Evolutionary conservation across 2,888 invertebrate genomes (phyloP).

Genomic region (Lithophane leautieri): DNA sequence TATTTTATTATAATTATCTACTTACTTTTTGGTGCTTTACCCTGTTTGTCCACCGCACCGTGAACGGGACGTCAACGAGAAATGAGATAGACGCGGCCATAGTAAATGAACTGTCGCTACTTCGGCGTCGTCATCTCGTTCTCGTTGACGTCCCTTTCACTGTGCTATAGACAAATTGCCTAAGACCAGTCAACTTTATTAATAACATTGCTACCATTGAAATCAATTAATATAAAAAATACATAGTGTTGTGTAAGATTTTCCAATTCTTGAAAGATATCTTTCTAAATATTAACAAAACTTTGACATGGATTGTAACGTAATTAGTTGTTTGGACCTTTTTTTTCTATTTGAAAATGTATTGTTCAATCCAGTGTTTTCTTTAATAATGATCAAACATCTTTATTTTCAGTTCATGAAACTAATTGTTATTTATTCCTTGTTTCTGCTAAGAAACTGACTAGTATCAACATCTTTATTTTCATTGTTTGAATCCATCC

Average conservation of each 20-base stretch:
- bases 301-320: background rate
- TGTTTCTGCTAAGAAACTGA: background rate
- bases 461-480: background rate
- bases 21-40: constrained; percentile 5
- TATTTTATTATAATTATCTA: background rate
- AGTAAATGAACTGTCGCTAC: too few relatives aligned
- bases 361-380: background rate
- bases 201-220: constrained; percentile 8
- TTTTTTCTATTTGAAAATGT: background rate
- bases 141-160: too few relatives aligned
- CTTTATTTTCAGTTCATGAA: background rate
- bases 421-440: background rate
- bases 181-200: background rate
- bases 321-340: background rate
- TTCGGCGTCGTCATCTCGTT: too few relatives aligned
- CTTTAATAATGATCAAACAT: background rate
- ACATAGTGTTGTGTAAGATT: background rate
- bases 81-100: too few relatives aligned
- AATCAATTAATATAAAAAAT: constrained; percentile 15
- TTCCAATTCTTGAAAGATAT: background rate
- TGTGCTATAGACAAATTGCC: too few relatives aligned
- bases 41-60: too few relatives aligned
- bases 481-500: constrained; percentile 8
- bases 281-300: background rate
- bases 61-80: too few relatives aligned